Evolutionary conservation across 2,888 invertebrate species (phyloP).

Genomic region (Vandiemenella viatica): DNA sequence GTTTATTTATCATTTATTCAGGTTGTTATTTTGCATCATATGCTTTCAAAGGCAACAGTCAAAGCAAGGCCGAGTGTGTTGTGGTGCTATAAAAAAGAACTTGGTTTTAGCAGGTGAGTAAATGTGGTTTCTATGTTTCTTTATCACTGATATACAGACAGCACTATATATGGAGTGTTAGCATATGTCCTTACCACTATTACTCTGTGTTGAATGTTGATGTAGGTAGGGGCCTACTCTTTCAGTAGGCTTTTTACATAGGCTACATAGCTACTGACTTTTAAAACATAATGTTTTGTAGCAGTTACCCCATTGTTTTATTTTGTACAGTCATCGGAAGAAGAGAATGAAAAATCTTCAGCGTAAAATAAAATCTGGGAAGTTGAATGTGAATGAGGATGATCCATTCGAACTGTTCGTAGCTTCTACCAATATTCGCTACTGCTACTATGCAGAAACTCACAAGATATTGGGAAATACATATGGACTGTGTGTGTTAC

Average conservation of each 20-base stretch:
- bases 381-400: constrained; percentile 79
- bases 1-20: constrained; percentile 26
- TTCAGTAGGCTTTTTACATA: too few relatives aligned
- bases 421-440: constrained; percentile 90
- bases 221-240: too few relatives aligned
- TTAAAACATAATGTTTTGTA: too few relatives aligned
- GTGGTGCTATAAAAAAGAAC: constrained; percentile 97
- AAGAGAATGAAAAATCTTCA: constrained; percentile 75
- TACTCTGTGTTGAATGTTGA: too few relatives aligned
- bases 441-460: constrained; percentile 93
- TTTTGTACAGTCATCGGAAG: constrained; percentile 67
- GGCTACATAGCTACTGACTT: too few relatives aligned
- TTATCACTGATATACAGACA: too few relatives aligned
- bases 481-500: constrained; percentile 86
- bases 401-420: constrained; percentile 94
- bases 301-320: too few relatives aligned
- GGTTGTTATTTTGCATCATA: constrained; percentile 94
- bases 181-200: too few relatives aligned
- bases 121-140: neutral
- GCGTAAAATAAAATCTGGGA: constrained; percentile 75
- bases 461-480: constrained; percentile 96
- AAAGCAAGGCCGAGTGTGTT: constrained; percentile 86
- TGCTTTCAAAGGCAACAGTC: constrained; percentile 86
- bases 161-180: too few relatives aligned
- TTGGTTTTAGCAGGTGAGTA: constrained; percentile 66